phyloP scores from a whole-genome alignment of 2,797 vertebrate genomes.

The Serranus cabrilla region DNA sequence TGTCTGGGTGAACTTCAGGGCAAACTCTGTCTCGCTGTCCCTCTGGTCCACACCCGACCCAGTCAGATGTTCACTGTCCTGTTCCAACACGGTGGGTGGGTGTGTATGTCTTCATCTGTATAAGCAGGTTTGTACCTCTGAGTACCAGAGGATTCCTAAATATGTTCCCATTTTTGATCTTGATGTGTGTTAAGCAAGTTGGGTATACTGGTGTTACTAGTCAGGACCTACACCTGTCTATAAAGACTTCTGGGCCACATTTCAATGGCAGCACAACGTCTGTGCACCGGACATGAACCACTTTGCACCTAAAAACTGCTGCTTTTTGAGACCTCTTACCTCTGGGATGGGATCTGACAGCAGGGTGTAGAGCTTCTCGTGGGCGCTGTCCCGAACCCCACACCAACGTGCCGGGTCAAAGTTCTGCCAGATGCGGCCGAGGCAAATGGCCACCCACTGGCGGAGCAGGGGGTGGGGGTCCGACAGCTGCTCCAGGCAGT shows the following conservation, averaged over 20 bases:
- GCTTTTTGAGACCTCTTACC: conserved; percentile 80
- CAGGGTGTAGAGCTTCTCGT: conserved; percentile 97
- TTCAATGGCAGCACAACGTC: too few relatives aligned
- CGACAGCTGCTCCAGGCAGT: conserved; percentile 97
- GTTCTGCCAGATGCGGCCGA: conserved; percentile 98
- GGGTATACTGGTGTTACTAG: too few relatives aligned
- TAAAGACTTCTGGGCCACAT: too few relatives aligned
- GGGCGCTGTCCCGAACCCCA: conserved; percentile 96
- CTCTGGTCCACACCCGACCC: conserved; percentile 36
- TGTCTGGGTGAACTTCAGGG: conserved; percentile 58
- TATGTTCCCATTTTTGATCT: background rate
- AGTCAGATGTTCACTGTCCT: conserved; percentile 13
- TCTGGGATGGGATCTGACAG: conserved; percentile 96
- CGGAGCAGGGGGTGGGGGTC: conserved; percentile 96
- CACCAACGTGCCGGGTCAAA: conserved; percentile 98
- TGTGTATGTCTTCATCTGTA: background rate
- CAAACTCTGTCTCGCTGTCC: conserved; percentile 42
- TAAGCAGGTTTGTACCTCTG: background rate
- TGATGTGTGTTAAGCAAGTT: too few relatives aligned
- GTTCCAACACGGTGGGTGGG: background rate
- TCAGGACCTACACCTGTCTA: too few relatives aligned
- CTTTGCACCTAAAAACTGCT: too few relatives aligned
- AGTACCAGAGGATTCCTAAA: background rate
- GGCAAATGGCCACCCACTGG: conserved; percentile 98
- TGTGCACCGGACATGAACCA: too few relatives aligned